Evolutionary conservation across 1,140 invertebrate species (phyloP), one percentile per base, ranked within the genome.

Genomic region (Drosophila funebris): DNA sequence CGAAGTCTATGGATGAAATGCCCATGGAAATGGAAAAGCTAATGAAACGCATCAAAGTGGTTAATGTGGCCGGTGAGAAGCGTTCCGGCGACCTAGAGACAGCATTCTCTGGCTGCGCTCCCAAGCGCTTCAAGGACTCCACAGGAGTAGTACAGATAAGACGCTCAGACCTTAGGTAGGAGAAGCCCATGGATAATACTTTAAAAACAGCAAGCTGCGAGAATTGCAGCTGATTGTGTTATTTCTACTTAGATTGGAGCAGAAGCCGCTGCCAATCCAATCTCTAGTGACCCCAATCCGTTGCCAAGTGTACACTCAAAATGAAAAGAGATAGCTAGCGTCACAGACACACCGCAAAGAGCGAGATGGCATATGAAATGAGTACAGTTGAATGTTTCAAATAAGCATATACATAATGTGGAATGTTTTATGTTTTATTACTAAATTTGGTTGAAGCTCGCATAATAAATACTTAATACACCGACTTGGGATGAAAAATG

Each of bases 31-130:
- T 70, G 39, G 67, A 66, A 20, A 44, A 63, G 24, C 7, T 70
- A 11, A 29, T 44, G 50, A 44, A 85, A 37, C 73, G 77, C 27
- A 66, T 81, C 1, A 62, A 64, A 8, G 27, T 67, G 18, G 54
- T 67, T 8, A 33, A 29, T 13, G 27, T 84, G 67, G 53, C 61
- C 14, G 75, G 79, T 0, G 58, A 52, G 1, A 85, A 84, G 11
- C 61, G 81, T 7, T 0, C 58, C 16, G 24, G 16, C n/a, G 2
- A n/a, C 9, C 3, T n/a, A 11, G 33, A 13, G 11, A 11, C 33
- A 36, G 1, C 8, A 3, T n/a, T 13, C 11, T n/a, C 4, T n/a
- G 9, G 4, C 33, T 13, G 33, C 5, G 11, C 5, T 4, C 2
- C 33, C 8, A 36, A 36, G 33, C 33, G 33, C 3, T 36, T n/a